phyloP scores from a whole-genome alignment of 2,888 invertebrate species.

The Marasmarcha lunaedactyla region DNA sequence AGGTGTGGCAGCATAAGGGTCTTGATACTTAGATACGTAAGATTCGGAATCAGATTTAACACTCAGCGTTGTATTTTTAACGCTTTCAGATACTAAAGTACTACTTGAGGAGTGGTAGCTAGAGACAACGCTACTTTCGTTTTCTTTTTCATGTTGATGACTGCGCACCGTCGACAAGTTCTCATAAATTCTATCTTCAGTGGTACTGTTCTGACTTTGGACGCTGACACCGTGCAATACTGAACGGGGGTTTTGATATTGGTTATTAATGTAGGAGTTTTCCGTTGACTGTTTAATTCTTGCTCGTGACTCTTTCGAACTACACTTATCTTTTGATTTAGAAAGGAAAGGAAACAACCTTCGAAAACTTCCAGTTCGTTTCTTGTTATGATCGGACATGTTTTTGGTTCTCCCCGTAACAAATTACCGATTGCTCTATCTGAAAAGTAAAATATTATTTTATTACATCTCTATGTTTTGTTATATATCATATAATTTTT shows the following conservation, averaged over 20 bases:
- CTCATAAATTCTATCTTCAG: slow-evolving; percentile 50
- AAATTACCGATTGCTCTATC: too few species aligned
- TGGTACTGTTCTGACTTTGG: slow-evolving; percentile 24
- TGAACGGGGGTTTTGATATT: slow-evolving; percentile 41
- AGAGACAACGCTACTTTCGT: slow-evolving; percentile 24
- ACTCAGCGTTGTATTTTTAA: slow-evolving; percentile 22
- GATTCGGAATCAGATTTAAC: slow-evolving; percentile 11
- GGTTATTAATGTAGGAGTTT: slow-evolving; percentile 28
- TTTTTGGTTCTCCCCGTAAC: not conserved
- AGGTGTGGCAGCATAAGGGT: slow-evolving; percentile 31
- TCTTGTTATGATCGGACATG: slow-evolving; percentile 46
- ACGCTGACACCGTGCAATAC: slow-evolving; percentile 21
- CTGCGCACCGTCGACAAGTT: slow-evolving; percentile 32
- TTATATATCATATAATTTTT: too few species aligned
- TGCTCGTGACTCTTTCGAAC: slow-evolving; percentile 23
- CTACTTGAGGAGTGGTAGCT: slow-evolving; percentile 51
- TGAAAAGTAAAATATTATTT: too few species aligned
- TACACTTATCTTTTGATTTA: slow-evolving; percentile 40
- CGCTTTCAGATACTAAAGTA: slow-evolving; percentile 48
- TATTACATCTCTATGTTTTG: too few species aligned
- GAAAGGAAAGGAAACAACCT: slow-evolving; percentile 52
- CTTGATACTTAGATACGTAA: slow-evolving; percentile 16
- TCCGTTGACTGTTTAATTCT: slow-evolving; percentile 16
- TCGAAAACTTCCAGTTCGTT: slow-evolving; percentile 45
- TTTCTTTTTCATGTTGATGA: slow-evolving; percentile 21